Evolutionary conservation across 92 coral and sea anemone species (phyloP).

Genomic region (Zoanthus sociatus): DNA sequence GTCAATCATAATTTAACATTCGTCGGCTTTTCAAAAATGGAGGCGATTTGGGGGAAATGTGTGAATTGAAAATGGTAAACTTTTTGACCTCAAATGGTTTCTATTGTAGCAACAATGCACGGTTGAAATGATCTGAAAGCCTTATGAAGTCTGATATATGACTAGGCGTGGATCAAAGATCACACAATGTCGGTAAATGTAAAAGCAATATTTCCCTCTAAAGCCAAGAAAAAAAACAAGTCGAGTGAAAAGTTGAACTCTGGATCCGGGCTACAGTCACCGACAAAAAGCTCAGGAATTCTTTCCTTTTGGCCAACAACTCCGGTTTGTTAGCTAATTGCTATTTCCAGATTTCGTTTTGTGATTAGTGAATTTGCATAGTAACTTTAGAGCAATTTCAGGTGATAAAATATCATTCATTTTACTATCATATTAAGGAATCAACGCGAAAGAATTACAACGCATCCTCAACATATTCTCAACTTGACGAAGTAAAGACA

Average conservation of each 20-base stretch:
- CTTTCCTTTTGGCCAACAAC: neutral
- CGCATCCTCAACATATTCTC: neutral
- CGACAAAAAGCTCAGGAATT: neutral
- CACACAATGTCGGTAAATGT: conserved; percentile 73
- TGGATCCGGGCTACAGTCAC: neutral
- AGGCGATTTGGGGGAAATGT: conserved; percentile 46
- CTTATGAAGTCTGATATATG: conserved; percentile 53
- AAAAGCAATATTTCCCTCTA: conserved; percentile 81
- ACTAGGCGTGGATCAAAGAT: conserved; percentile 53
- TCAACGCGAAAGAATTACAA: conserved; percentile 32
- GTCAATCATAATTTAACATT: conserved; percentile 46
- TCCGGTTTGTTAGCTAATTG: neutral
- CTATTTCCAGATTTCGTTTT: neutral
- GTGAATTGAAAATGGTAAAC: conserved; percentile 46
- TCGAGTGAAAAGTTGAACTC: neutral
- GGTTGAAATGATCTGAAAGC: conserved; percentile 46
- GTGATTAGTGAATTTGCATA: neutral
- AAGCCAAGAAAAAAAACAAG: conserved; percentile 73
- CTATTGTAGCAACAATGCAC: conserved; percentile 31
- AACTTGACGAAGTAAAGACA: conserved; percentile 18
- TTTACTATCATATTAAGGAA: conserved; percentile 30
- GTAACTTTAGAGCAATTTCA: conserved; percentile 19
- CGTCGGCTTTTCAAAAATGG: conserved; percentile 57
- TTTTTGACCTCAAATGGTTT: conserved; percentile 69
- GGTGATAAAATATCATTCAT: conserved; percentile 23